phyloP scores from a whole-genome alignment of 2,888 invertebrate species.

The Stenoptilia bipunctidactyla region DNA sequence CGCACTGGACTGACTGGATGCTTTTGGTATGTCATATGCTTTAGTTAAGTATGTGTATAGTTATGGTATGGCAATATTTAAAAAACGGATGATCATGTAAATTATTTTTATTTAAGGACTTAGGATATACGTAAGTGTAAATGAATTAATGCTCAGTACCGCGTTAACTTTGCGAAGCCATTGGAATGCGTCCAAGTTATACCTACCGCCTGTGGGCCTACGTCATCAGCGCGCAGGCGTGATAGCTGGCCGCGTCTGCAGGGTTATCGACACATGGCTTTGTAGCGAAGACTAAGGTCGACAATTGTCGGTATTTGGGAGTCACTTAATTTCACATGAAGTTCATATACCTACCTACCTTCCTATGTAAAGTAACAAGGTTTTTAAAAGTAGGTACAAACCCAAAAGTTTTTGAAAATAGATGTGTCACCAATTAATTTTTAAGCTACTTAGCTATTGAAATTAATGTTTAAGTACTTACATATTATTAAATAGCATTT shows the following conservation, averaged over 20 bases:
- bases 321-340: neutral
- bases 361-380: too few relatives aligned
- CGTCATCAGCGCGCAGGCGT: slow-evolving; percentile 56
- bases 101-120: too few relatives aligned
- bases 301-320: slow-evolving; percentile 15
- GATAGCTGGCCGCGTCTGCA: slow-evolving; percentile 31
- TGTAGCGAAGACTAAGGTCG: slow-evolving; percentile 17
- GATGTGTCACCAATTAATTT: too few relatives aligned
- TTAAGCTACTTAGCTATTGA: too few relatives aligned
- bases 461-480: too few relatives aligned
- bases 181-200: slow-evolving; percentile 54
- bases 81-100: too few relatives aligned
- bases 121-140: too few relatives aligned
- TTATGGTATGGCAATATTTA: neutral
- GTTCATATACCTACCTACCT: neutral
- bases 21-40: slow-evolving; percentile 15
- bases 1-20: slow-evolving; percentile 33
- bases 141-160: too few relatives aligned
- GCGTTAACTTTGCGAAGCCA: slow-evolving; percentile 41
- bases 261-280: slow-evolving; percentile 66
- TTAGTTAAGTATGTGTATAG: neutral
- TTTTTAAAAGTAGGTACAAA: too few relatives aligned
- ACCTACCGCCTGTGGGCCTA: slow-evolving; percentile 45
- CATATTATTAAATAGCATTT: too few relatives aligned
- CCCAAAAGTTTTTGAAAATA: too few relatives aligned